Evolutionary conservation across 2,113 vertebrate species (phyloP), one percentile per base, ranked within the genome.

Genomic region (Anas platyrhynchos): DNA sequence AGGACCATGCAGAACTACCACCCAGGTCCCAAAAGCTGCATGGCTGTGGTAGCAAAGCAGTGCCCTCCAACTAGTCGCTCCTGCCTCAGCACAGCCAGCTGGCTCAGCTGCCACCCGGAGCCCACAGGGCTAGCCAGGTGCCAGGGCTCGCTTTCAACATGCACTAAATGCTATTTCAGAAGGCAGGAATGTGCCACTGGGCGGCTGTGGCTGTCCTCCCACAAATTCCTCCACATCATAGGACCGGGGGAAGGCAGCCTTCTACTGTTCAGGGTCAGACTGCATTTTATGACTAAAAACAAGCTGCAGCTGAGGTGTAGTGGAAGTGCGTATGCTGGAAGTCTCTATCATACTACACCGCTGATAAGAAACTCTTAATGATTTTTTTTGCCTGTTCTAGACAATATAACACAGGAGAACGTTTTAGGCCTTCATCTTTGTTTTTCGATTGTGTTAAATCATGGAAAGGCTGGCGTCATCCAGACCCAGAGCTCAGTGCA

Each of bases 241-340:
- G 65, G 82, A 11, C 8, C 6, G 9, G 29, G 9, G n/a, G 16
- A 13, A 6, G 26, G n/a, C 29, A 71, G 63, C n/a, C 12, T 63
- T 6, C 54, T 59, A 2, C 0, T 0, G 13, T 9, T 36, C 44
- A 32, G 36, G 43, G 43, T 88, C 59, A 52, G 16, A 1, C 2
- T 3, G 29, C 6, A 32, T 48, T 59, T 21, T 3, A 1, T 17
- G 23, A 29, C 58, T 79, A 6, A 25, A 66, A 79, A 54, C 0
- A 0, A 38, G 59, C 68, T 52, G 65, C 5, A 27, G 29, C 36
- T 50, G 15, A 6, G 12, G 18, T 36, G 23, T 6, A 2, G 4
- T 13, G 16, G 29, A 38, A 58, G 26, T 13, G 15, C 8, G 6
- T 73, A 82, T 74, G 22, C 32, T 75, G 75, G 29, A 62, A 36